phyloP scores from a whole-genome alignment of 2,113 vertebrate genomes.

The Leptobrachium ailaonicum region DNA sequence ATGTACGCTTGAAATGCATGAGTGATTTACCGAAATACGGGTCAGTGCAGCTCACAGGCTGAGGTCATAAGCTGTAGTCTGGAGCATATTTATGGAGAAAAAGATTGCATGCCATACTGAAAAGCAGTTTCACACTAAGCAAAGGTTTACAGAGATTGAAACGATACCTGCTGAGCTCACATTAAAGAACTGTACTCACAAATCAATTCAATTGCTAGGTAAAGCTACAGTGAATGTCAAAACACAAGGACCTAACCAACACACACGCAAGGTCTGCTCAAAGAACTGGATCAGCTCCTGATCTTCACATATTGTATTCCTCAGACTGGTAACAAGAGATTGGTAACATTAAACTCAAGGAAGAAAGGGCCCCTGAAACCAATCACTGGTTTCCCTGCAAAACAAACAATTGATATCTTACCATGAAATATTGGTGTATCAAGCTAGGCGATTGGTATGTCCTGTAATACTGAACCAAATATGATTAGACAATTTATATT shows the following conservation, averaged over 20 bases:
- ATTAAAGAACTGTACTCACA: slow-evolving; percentile 28
- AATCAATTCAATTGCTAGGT: slow-evolving; percentile 39
- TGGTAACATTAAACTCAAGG: background rate
- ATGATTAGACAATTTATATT: too few species aligned
- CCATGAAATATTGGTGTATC: too few species aligned
- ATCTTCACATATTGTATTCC: background rate
- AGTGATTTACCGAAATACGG: slow-evolving; percentile 4
- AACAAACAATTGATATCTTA: background rate
- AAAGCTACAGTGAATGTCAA: slow-evolving; percentile 28
- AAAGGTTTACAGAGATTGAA: slow-evolving; percentile 28
- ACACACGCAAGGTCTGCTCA: background rate
- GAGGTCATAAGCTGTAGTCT: background rate
- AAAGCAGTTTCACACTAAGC: slow-evolving; percentile 17
- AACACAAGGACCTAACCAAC: slow-evolving; percentile 17
- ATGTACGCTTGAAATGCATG: slow-evolving; percentile 4
- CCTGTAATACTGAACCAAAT: too few species aligned
- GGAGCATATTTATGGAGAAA: slow-evolving; percentile 6
- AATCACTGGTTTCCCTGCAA: background rate
- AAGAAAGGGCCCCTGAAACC: background rate
- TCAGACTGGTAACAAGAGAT: background rate
- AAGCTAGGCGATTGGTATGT: too few species aligned
- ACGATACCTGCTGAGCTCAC: slow-evolving; percentile 23
- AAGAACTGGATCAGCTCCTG: background rate
- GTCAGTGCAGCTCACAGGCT: slow-evolving; percentile 4
- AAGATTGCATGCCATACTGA: slow-evolving; percentile 15